These are phyloP conservation scores for Drosophila auraria DNA, from an alignment of 1,140 invertebrate species.

Conservation along the genomic window DNA sequence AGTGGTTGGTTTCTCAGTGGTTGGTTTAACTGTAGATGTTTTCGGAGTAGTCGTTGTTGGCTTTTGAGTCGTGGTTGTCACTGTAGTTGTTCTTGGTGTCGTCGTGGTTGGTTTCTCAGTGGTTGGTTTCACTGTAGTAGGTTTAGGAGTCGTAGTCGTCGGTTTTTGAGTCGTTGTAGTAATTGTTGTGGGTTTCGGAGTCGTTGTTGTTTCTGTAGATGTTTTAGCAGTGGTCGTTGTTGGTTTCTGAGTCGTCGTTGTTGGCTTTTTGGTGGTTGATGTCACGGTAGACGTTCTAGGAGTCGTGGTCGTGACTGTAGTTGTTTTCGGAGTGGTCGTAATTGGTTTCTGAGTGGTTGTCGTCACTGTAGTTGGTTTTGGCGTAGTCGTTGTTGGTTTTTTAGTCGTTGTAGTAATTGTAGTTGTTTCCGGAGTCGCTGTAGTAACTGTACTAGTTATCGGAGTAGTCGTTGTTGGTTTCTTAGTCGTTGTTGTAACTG, in stretches of 20 bases:
- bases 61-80: neutral
- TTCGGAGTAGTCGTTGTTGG: neutral
- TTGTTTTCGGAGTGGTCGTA: neutral
- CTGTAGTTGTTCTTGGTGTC: neutral
- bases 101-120: slow-evolving; percentile 81
- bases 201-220: neutral
- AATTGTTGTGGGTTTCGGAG: neutral
- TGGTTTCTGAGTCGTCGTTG: neutral
- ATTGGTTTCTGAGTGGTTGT: slow-evolving; percentile 51
- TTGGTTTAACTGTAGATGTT: slow-evolving; percentile 62
- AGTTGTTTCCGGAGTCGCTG: neutral
- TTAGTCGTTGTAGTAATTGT: slow-evolving; percentile 12
- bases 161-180: neutral
- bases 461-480: slow-evolving; percentile 12
- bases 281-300: no score
- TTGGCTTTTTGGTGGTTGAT: neutral
- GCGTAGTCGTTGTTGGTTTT: slow-evolving; percentile 4
- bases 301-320: neutral
- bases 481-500: neutral
- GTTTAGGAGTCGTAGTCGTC: slow-evolving; percentile 10
- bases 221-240: slow-evolving; percentile 5
- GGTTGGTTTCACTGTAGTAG: slow-evolving; percentile 84
- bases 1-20: neutral
- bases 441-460: slow-evolving; percentile 3
- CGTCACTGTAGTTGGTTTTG: slow-evolving; percentile 44